Base-by-base conservation (phyloP, 2,797 vertebrate species). In the Cetoscarus ocellatus region DNA sequence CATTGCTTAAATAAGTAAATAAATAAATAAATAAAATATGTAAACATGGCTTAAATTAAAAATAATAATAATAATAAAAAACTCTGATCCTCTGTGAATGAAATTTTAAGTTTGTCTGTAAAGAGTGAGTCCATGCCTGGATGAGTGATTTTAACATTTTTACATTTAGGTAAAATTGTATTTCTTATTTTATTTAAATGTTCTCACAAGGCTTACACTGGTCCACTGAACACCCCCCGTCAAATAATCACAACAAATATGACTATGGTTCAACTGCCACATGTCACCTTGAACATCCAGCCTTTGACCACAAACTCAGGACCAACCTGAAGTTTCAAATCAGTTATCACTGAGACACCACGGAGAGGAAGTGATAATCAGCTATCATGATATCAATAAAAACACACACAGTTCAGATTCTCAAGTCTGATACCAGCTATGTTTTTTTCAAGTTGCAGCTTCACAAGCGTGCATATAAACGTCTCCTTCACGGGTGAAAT, bases 391-490 rank as follows among this genome's bases (percentile, higher is more conserved):
- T 70, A n/a, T 17, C 27, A 48, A n/a, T 34, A 7, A 19, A 73
- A 45, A 10, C 18, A 45, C 54, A n/a, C 62, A 38, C 48, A 17
- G 10, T 18, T 36, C 1, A 27, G 9, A 2, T 50, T 35, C 10
- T 48, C 18, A 47, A 47, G 43, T 53, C 39, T 27, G 9, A 40
- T 4, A 52, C 0, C 35, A 64, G 27, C 27, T 4, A 27, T 11
- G 14, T 65, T 19, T 36, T 53, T n/a, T 55, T 6, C n/a, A 53
- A 59, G 6, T n/a, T 7, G 36, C 27, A 53, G 14, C 44, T 72
- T 53, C 35, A 14, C 43, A 49, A 71, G 49, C 15, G 10, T 62
- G 54, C n/a, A 9, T 11, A 48, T 60, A 38, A 12, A 47, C 8
- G 6, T 49, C 14, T 51, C 35, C 14, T 45, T 13, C 51, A 14